Evolutionary conservation across 2,888 invertebrate genomes (phyloP).

Genomic region (Subacronicta megacephala): DNA sequence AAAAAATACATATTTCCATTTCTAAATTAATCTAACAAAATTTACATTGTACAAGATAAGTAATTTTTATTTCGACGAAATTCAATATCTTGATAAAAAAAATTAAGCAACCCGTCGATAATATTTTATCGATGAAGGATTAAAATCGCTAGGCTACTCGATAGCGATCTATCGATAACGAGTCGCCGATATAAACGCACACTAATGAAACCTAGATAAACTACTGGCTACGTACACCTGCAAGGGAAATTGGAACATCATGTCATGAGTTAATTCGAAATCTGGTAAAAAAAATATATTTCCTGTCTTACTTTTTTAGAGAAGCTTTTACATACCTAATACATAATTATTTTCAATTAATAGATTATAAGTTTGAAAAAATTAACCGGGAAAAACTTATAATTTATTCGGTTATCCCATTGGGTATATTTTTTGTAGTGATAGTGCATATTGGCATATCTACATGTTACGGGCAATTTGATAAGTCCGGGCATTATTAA

Average conservation of each 20-base stretch:
- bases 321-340: too few species aligned
- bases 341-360: too few species aligned
- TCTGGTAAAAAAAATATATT: too few species aligned
- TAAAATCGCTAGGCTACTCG: conserved; percentile 75
- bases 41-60: conserved; percentile 26
- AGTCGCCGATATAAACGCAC: conserved; percentile 57
- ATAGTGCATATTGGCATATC: too few species aligned
- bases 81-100: conserved; percentile 66
- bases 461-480: too few species aligned
- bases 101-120: conserved; percentile 63
- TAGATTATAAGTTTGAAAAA: too few species aligned
- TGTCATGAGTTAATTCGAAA: neutral
- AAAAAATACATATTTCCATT: neutral
- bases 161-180: conserved; percentile 76
- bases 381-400: too few species aligned
- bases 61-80: conserved; percentile 48
- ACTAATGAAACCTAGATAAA: conserved; percentile 45
- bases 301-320: too few species aligned
- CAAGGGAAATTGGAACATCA: conserved; percentile 13
- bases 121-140: conserved; percentile 71
- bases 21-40: conserved; percentile 6
- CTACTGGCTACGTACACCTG: conserved; percentile 46
- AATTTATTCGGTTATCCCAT: too few species aligned
- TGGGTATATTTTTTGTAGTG: too few species aligned
- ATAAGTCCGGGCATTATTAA: too few species aligned